Evolutionary conservation across 2,797 vertebrate species (phyloP), one percentile per base, ranked within the genome.

Genomic region (Etheostoma nigrum): DNA sequence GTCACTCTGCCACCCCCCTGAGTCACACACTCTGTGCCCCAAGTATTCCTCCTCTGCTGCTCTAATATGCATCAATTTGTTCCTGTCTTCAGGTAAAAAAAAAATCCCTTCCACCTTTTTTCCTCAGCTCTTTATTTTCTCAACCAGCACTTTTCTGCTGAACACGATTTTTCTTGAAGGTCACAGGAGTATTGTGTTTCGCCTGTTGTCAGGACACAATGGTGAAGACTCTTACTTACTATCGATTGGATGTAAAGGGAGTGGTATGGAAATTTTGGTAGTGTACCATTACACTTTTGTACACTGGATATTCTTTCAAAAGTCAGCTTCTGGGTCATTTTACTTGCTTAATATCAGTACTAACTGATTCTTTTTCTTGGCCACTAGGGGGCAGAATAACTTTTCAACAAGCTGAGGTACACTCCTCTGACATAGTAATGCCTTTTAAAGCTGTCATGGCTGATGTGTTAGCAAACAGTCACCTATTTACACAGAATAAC

Each of bases 31-130:
- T 58, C 57, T 9, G 1, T 54, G 67, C 33, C 23, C 47, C 30
- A 8, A 44, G 16, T 66, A 74, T 45, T 45, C 54, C 36, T 67
- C 51, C 69, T 77, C 55, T 6, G 19, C 57, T 45, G 49, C 23
- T 51, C 49, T 74, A 70, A 78, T 77, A 18, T 9, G 12, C 45
- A 64, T 83, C 36, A 53, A 80, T 76, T 76, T 72, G 67, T 78
- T 82, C 61, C 63, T 27, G 55, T 77, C 64, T 52, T 52, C 18
- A 67, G 49, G 68, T 74, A 79, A 72, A 85, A 81, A 83, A 30
- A 40, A 40, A 52, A 79, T 54, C 66, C n/a, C 47, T 12, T 40
- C 51, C 10, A 30, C 44, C 64, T 61, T 53, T 55, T 51, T 51
- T 69, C 3, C 36, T 59, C 51, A 0, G 55, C 71, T 67, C 40